These are phyloP conservation scores for Pandemis heparana DNA, from an alignment of 2,888 invertebrate species.

Conservation along the genomic window DNA sequence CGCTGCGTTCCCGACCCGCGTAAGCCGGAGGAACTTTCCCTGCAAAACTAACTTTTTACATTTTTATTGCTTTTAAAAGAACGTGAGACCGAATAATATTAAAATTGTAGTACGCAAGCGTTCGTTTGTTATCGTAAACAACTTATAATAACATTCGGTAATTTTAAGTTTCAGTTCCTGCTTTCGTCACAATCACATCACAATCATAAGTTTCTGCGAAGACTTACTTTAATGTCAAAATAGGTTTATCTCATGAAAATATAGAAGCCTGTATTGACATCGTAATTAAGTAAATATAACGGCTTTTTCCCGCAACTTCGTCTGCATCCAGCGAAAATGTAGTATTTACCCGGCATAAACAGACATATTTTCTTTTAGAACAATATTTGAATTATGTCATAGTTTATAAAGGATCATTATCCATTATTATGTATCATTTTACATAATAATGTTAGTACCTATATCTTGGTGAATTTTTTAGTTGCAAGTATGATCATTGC, in stretches of 20 bases:
- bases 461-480: too few relatives aligned
- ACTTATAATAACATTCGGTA: slow-evolving; percentile 11
- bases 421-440: too few relatives aligned
- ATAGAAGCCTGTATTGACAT: background rate
- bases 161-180: background rate
- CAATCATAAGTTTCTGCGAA: background rate
- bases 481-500: background rate
- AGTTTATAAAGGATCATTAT: too few relatives aligned
- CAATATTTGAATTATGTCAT: too few relatives aligned
- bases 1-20: slow-evolving; percentile 71
- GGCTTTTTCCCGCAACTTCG: too few relatives aligned
- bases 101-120: slow-evolving; percentile 67
- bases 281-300: background rate
- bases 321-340: too few relatives aligned
- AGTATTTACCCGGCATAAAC: too few relatives aligned
- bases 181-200: too few relatives aligned
- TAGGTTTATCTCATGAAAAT: background rate
- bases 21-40: slow-evolving; percentile 76
- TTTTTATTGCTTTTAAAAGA: slow-evolving; percentile 83
- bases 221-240: background rate
- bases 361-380: too few relatives aligned
- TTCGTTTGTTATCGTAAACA: slow-evolving; percentile 49
- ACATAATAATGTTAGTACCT: too few relatives aligned
- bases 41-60: slow-evolving; percentile 79
- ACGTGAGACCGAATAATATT: slow-evolving; percentile 81